Percentiles rank a stretch among this genome's conserved stretches.
These are phyloP conservation scores for Metaphire vulgaris DNA, from an alignment of 1,140 invertebrate genomes.

Conservation along the genomic window DNA sequence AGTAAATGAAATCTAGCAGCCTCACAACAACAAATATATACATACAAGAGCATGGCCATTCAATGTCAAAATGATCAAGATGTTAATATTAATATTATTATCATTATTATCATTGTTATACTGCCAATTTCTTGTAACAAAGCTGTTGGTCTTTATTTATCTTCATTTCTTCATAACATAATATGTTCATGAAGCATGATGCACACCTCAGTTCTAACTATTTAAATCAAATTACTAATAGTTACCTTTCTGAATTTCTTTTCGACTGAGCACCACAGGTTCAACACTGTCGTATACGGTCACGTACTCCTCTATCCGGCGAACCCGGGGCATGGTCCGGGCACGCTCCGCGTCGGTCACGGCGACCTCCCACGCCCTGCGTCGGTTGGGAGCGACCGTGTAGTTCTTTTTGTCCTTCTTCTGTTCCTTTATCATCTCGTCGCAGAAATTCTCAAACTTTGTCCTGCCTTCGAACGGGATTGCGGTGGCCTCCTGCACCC, in stretches of 20 bases:
- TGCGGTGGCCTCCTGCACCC: constrained; percentile 63
- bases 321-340: constrained; percentile 32
- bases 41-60: no score
- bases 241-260: background rate
- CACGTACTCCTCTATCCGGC: background rate
- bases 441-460: constrained; percentile 57
- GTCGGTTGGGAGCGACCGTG: constrained; percentile 25
- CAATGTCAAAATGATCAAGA: no score
- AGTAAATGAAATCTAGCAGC: no score
- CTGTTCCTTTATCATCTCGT: constrained; percentile 30
- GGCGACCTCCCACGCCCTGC: constrained; percentile 58
- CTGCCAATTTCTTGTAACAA: no score
- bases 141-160: no score
- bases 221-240: no score
- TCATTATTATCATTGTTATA: no score
- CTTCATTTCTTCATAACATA: no score
- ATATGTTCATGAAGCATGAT: no score
- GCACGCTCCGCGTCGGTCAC: constrained; percentile 53
- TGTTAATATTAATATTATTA: no score
- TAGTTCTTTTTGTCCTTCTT: constrained; percentile 24
- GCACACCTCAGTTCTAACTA: no score
- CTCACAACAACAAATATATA: no score
- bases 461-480: constrained; percentile 62
- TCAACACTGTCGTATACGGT: background rate
- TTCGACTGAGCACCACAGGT: background rate